These are phyloP conservation scores for Scophthalmus maximus DNA, from an alignment of 2,113 vertebrate species.

Conservation along the genomic window DNA sequence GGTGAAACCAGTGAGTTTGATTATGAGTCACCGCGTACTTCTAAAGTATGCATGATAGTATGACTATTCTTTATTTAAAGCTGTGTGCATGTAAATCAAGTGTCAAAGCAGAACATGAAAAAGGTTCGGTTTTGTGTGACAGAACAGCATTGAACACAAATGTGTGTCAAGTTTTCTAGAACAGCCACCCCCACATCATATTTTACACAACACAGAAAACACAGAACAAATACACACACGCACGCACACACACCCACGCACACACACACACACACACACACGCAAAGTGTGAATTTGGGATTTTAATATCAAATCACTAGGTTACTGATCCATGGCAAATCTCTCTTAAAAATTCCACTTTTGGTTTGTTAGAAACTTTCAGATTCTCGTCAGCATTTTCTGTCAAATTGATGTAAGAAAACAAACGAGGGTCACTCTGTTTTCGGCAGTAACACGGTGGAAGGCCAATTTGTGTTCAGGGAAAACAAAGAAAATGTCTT, in stretches of 20 bases:
- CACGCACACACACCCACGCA: background rate
- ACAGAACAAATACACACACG: background rate
- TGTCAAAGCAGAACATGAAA: constrained; percentile 28
- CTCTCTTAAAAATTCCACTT: too few species aligned
- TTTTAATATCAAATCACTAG: background rate
- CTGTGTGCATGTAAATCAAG: constrained; percentile 25
- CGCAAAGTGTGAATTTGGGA: background rate
- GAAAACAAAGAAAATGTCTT: constrained; percentile 16
- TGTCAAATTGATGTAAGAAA: background rate
- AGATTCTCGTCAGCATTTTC: too few species aligned
- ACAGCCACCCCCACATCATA: constrained; percentile 25
- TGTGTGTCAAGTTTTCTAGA: constrained; percentile 44
- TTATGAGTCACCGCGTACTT: background rate
- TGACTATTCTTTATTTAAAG: background rate
- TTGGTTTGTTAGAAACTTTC: too few species aligned
- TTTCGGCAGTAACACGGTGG: background rate
- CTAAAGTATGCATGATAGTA: too few species aligned
- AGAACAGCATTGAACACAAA: constrained; percentile 27
- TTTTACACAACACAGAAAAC: constrained; percentile 34
- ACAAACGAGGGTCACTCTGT: background rate
- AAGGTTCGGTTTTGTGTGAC: constrained; percentile 26
- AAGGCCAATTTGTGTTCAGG: constrained; percentile 7
- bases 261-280: background rate
- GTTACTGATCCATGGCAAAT: background rate
- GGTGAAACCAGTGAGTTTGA: constrained; percentile 1